Base-by-base conservation (phyloP, 2,797 vertebrate genomes). In the Sarcoramphus papa region DNA sequence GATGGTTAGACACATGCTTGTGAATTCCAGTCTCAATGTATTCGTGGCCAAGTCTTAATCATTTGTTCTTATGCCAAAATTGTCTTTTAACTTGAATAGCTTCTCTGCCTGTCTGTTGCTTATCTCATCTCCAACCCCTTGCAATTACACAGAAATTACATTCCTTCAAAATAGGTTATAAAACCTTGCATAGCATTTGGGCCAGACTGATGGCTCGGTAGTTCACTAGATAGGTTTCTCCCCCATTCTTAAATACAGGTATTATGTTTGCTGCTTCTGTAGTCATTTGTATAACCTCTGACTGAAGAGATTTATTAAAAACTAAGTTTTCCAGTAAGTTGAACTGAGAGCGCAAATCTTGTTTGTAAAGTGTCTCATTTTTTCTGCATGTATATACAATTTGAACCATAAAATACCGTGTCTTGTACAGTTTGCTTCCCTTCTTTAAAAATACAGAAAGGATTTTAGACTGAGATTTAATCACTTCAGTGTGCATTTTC, bases 281-380 rank as follows among this genome's bases (percentile, higher is more conserved):
- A 90, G 78, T 92, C 87, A 88, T 93, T 91, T 83, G 45, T 93
- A 88, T 84, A 88, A 95, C 41, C 40, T 75, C 73, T 90, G 62
- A 68, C 95, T 96, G 79, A 84, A 91, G 50, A 94, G 62, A 91
- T 95, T 86, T 90, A 90, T 95, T 94, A 84, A 90, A 90, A 90
- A 35, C 31, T 28, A 85, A 78, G 48, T 90, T 94, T 94, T 80
- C 19, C 41, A 60, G 25, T 83, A 43, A 81, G 53, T 25, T 85
- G 35, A 87, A 90, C 22, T 31, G 69, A 72, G 48, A 78, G 18
- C 17, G 54, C 22, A 57, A 51, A 74, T 77, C 40, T 79, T 94
- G 35, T 92, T 92, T 79, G 45, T 50, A 10, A 95, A 87, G 30
- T 43, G 41, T 64, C 50, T 40, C 6, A 2, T 31, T 77, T 86